A percentile compares a stretch with the other conserved stretches of the same genome.
phyloP scores from a whole-genome alignment of 2,797 vertebrate genomes.

The Schizopygopsis pylzovi region DNA sequence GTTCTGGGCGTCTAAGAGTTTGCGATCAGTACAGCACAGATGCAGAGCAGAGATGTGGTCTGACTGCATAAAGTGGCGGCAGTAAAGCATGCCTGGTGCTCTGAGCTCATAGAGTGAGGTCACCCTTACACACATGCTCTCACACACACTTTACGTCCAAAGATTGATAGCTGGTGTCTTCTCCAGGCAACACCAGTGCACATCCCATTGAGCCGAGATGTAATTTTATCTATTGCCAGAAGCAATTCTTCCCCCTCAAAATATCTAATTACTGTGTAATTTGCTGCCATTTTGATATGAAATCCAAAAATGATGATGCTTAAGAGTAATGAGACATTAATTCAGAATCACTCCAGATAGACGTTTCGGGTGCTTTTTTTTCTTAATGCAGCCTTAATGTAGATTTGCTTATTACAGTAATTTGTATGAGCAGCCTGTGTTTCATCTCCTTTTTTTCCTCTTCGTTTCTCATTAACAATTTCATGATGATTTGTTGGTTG shows the following conservation, averaged over 20 bases:
- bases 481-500: slow-evolving; percentile 70
- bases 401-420: slow-evolving; percentile 79
- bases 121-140: slow-evolving; percentile 52
- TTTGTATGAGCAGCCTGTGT: slow-evolving; percentile 74
- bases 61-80: slow-evolving; percentile 50
- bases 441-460: slow-evolving; percentile 71
- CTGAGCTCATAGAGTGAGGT: slow-evolving; percentile 54
- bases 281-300: slow-evolving; percentile 78
- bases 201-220: slow-evolving; percentile 65
- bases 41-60: slow-evolving; percentile 30
- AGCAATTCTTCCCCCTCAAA: slow-evolving; percentile 71
- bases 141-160: slow-evolving; percentile 46
- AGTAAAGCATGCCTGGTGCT: slow-evolving; percentile 53
- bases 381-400: slow-evolving; percentile 74
- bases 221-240: slow-evolving; percentile 74
- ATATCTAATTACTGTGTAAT: slow-evolving; percentile 81
- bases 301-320: slow-evolving; percentile 79
- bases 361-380: slow-evolving; percentile 70
- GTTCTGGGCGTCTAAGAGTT: slow-evolving; percentile 22
- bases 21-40: slow-evolving; percentile 26
- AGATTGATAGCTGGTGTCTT: slow-evolving; percentile 64
- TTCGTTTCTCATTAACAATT: slow-evolving; percentile 77
- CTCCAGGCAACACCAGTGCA: slow-evolving; percentile 60
- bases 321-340: slow-evolving; percentile 81
- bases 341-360: slow-evolving; percentile 76